Conservation (phyloP, 2,888 invertebrate species). For the Nymphalis polychloros region DNA sequence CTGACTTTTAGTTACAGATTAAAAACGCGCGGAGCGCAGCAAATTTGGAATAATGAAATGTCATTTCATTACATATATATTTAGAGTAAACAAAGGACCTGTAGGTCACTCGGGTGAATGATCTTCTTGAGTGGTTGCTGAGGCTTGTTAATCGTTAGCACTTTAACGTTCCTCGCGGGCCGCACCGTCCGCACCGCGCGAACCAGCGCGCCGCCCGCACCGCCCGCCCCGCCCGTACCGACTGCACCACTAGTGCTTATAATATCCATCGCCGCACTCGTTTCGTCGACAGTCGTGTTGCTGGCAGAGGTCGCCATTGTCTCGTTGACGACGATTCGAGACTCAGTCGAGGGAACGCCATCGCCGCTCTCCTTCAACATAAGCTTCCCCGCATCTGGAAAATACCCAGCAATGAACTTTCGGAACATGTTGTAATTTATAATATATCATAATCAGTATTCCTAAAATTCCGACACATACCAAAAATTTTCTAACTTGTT, state of each 20-base stretch:
- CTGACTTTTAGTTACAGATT: too few species aligned
- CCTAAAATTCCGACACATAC: too few species aligned
- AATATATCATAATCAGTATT: too few species aligned
- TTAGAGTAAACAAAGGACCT: conserved; percentile 18
- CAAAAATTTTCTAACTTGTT: too few species aligned
- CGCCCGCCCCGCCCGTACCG: background rate
- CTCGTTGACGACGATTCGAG: background rate
- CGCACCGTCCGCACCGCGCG: background rate
- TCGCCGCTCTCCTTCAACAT: conserved; percentile 82
- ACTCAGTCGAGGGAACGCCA: background rate
- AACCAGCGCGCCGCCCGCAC: background rate
- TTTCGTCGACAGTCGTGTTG: background rate
- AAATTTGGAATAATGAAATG: too few species aligned
- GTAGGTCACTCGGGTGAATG: conserved; percentile 28
- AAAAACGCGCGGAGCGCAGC: too few species aligned
- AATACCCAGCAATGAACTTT: too few species aligned
- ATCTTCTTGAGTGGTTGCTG: conserved; percentile 29
- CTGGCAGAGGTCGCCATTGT: background rate
- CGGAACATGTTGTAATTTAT: too few species aligned
- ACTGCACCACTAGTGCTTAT: background rate
- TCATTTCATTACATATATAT: too few species aligned
- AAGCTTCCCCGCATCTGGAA: conserved; percentile 87
- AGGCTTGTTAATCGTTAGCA: conserved; percentile 27
- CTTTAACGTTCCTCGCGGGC: conserved; percentile 25
- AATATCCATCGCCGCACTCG: conserved; percentile 10